phyloP scores from a whole-genome alignment of 1,140 invertebrate genomes.

The Drosophila yakuba region DNA sequence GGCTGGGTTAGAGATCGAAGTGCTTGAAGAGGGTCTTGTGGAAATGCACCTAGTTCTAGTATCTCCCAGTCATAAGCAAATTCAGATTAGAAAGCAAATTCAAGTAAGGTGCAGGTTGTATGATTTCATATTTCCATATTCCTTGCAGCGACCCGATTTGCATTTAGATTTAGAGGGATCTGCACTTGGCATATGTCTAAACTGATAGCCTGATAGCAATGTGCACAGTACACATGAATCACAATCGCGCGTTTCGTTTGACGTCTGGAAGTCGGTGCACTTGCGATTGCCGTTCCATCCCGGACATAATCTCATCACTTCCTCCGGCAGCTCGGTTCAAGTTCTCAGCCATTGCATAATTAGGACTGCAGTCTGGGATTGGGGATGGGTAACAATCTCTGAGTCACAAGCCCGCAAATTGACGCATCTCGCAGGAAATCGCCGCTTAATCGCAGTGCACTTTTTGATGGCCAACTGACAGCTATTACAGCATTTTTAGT shows the following conservation, averaged over 20 bases:
- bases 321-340: constrained; percentile 25
- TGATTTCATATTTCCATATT: too few species aligned
- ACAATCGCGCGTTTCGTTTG: constrained; percentile 19
- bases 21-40: too few species aligned
- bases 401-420: constrained; percentile 15
- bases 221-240: constrained; percentile 11
- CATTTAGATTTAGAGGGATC: background rate
- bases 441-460: background rate
- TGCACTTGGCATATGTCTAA: background rate
- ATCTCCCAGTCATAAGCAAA: background rate
- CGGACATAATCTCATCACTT: constrained; percentile 31
- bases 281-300: constrained; percentile 10
- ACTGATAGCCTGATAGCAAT: background rate
- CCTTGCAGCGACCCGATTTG: background rate
- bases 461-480: constrained; percentile 34
- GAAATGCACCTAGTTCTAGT: background rate
- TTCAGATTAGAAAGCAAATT: too few species aligned
- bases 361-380: constrained; percentile 8
- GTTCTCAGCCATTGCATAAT: constrained; percentile 36
- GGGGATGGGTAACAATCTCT: constrained; percentile 3
- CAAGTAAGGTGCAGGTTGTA: too few species aligned
- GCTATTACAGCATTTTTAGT: constrained; percentile 41
- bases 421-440: constrained; percentile 25
- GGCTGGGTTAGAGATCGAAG: background rate
- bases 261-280: constrained; percentile 1